Base-by-base conservation (phyloP, 2,888 invertebrate genomes). In the Tromatobia lineatoria region DNA sequence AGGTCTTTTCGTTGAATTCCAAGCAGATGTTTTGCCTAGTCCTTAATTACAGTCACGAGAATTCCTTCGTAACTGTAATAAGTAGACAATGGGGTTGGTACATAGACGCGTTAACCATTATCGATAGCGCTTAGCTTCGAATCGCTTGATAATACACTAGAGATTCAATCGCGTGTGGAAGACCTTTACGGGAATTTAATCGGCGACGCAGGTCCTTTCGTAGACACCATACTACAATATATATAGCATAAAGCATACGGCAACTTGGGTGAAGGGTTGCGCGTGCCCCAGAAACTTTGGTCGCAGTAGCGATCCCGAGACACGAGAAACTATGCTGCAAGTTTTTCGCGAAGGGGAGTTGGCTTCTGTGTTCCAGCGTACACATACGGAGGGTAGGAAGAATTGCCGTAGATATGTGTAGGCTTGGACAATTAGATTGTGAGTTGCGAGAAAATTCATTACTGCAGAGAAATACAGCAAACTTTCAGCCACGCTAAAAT, bases 111-210 rank as follows among this genome's bases (percentile, higher is more conserved):
- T 45, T 45, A 10, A 11, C 15, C 13, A 23, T 3, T 59, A 59
- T 59, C n/a, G 45, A 0, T 3, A 23, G 2, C 52, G 34, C 29
- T 57, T 3, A 45, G 13, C 59, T 38, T 59, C 18, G 59, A 69
- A 69, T 69, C 69, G 29, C 23, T 61, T 38, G 70, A 15, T 70
- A 61, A 70, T 78, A 78, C 70, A 70, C 13, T 38, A 50, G 50
- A 50, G 34, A 50, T 78, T 78, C 50, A 78, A 78, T 64, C 61
- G 70, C 52, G 61, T 38, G 70, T 70, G 61, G 3, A 59, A 25
- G 70, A 70, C 42, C 61, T 78, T 78, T 64, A 70, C 70, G 70
- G 71, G 78, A 78, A 78, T 71, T 64, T 71, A 78, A 70, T 61
- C 50, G 67, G 52, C 57, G 52, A 71, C 61, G 42, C 66, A 64